Evolutionary conservation across 1,140 invertebrate species (phyloP), one percentile per base, ranked within the genome.

Genomic region (Hycleus cichorii): DNA sequence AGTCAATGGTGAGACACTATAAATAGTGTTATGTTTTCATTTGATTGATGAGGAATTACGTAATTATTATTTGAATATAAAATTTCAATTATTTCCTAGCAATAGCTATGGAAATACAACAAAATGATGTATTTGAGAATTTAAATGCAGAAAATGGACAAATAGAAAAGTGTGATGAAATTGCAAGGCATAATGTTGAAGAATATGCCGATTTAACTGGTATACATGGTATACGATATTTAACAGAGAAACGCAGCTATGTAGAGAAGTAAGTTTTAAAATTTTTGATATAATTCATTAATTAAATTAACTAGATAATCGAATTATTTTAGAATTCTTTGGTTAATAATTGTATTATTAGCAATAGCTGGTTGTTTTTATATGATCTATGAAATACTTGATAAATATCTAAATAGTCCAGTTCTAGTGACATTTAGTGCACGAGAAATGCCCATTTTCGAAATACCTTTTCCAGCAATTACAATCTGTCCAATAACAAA

Each of bases 141-240:
- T 7, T 4, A 7, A 32, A 24, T 9, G 18, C n/a, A 8, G 10
- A 26, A 48, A 26, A 48, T 48, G 47, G 3, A 11, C 45, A 48
- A 32, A 32, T 4, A 10, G 45, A 47, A 26, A 9, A 32, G 7
- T 32, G 32, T 32, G 7, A 7, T 42, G 44, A 52, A 40, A 52
- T 11, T 24, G 40, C 26, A 27, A 24, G 39, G 11, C 59, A 66
- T 55, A 70, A 70, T 49, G 64, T 72, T 12, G 63, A 61, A 25
- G 75, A 78, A 47, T 78, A 77, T 59, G 74, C 73, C 43, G 57
- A 64, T 3, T 72, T 72, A 45, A 72, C 73, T 4, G 75, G 77
- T 27, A 70, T 80, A 8, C 78, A 80, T 62, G 77, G 78, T 0
- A 67, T 80, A 1, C 66, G 75, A 60, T 80, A 78, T 63, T 63